These are phyloP conservation scores for Astur gentilis DNA, from an alignment of 2,113 vertebrate genomes.

Conservation along the genomic window DNA sequence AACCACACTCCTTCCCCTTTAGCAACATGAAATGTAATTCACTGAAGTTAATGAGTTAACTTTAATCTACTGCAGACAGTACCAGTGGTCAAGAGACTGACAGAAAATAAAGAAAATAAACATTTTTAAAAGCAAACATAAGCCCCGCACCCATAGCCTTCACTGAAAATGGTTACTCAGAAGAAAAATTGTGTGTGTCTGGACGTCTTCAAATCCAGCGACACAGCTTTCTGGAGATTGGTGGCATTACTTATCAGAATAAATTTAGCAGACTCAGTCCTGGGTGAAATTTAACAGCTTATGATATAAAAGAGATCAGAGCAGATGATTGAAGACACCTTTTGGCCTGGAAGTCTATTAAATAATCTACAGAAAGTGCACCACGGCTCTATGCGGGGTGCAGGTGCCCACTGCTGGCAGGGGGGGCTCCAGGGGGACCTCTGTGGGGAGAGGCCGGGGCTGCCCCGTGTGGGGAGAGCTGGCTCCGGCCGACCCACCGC, in stretches of 20 bases:
- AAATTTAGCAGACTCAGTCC: neutral
- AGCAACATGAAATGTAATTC: neutral
- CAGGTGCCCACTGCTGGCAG: neutral
- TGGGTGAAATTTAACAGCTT: neutral
- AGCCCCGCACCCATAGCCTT: fast-evolving
- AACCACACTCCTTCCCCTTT: neutral
- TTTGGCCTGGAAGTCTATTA: neutral
- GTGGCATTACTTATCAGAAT: neutral
- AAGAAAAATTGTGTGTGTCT: neutral
- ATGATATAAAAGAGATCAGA: neutral
- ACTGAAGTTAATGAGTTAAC: neutral
- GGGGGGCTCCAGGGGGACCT: fast-evolving
- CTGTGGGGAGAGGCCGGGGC: neutral
- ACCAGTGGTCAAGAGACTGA: neutral
- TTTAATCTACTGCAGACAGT: neutral
- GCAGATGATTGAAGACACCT: neutral
- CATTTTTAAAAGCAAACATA: neutral
- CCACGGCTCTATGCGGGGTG: fast-evolving
- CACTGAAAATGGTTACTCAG: neutral
- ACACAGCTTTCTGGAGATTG: neutral
- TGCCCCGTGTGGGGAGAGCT: fast-evolving
- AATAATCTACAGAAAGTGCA: neutral
- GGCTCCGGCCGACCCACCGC: fast-evolving
- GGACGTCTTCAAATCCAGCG: neutral
- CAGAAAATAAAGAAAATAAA: neutral